Evolutionary conservation across 2,888 invertebrate species (phyloP), one percentile per base, ranked within the genome.

Genomic region (Cecidostiba fungosa): DNA sequence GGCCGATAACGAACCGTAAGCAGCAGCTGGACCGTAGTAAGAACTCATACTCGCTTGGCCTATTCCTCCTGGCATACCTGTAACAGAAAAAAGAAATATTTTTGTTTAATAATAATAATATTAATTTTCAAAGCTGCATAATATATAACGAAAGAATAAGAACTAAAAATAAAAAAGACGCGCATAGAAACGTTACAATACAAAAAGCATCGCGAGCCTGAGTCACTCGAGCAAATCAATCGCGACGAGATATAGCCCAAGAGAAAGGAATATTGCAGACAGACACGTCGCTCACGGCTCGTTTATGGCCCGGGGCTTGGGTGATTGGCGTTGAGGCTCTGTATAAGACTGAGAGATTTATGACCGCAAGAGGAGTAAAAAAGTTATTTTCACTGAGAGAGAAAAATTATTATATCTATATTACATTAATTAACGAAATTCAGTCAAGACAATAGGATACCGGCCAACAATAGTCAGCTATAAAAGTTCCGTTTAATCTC

Each of bases 31-130:
- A 88, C 94, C 94, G 91, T 96, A 96, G 93, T 96, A 96, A 91
- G 92, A 94, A 69, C 96, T 96, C 96, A 96, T 96, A 29, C 92
- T 90, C 1, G 96, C 95, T 91, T 96, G 96, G 26, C 95, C 95
- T 96, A 96, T 96, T 47, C 94, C 94, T 85, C 96, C 95, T 0
- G 96, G 96, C 96, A 96, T 96, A 84, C 96, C 96, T 96, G 94
- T 6, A 93, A 92, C 87, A 89, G 10, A 66, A 4, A 10, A 74
- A 72, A 74, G 47, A n/a, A 43, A 10, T n/a, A 50, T 62, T 77
- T 62, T 77, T 77, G n/a, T 59, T 59, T 59, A 59, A n/a, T 8
- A 0, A 0, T 10, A 39, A 43, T 43, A 43, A 43, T 2, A 43
- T 12, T 10, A 10, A 43, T 43, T 10, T 12, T 10, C 8, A 43